Evolutionary conservation across 64 coral and sea anemone species (phyloP).

Genomic region (Porites lutea): DNA sequence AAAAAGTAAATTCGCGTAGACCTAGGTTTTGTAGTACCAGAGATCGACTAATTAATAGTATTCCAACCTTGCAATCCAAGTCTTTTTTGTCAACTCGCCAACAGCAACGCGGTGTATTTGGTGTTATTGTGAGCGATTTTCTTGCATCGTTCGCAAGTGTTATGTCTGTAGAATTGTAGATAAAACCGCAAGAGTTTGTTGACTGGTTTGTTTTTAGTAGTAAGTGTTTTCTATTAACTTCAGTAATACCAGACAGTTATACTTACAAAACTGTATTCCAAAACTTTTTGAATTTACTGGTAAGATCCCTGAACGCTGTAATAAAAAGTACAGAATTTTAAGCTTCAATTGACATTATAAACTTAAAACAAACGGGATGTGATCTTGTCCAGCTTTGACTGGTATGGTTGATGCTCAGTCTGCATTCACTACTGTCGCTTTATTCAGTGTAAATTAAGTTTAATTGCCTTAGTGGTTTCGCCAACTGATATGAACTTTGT

Average conservation of each 20-base stretch:
- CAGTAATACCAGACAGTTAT: not conserved
- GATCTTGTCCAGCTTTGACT: too few relatives aligned
- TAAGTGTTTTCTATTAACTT: not conserved
- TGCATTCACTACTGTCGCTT: too few relatives aligned
- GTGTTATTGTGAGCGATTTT: conserved; percentile 54
- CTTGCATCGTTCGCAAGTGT: conserved; percentile 66
- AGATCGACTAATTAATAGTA: not conserved
- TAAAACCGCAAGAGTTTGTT: not conserved
- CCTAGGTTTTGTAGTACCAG: not conserved
- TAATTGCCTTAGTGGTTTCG: too few relatives aligned
- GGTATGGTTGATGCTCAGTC: too few relatives aligned
- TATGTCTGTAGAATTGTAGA: conserved; percentile 40
- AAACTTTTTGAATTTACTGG: conserved; percentile 81
- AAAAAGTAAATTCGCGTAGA: not conserved
- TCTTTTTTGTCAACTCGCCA: conserved; percentile 83
- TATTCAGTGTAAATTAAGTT: too few relatives aligned
- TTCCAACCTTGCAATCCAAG: conserved; percentile 84
- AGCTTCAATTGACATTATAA: not conserved
- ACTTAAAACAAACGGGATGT: not conserved
- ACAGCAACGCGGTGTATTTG: conserved; percentile 81
- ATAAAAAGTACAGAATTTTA: not conserved
- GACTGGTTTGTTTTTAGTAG: too few relatives aligned
- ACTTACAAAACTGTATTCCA: conserved; percentile 95
- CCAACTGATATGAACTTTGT: too few relatives aligned
- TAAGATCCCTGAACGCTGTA: conserved; percentile 69